phyloP scores from a whole-genome alignment of 64 coral and sea anemone species.

The Hydrozoanthus tunicans region DNA sequence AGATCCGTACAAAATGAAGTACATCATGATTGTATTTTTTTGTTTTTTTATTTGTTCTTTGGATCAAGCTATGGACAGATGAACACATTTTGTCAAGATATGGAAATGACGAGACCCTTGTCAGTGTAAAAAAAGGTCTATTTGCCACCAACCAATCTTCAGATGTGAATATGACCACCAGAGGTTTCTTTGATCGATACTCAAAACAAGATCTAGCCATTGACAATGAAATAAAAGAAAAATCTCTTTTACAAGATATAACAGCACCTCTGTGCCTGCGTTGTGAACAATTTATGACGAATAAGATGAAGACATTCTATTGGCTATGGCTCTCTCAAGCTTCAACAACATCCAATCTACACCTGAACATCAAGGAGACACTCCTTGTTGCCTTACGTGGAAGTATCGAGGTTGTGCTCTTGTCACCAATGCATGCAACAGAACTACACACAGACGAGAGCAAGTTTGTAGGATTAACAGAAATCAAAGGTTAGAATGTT shows the following conservation, averaged over 20 bases:
- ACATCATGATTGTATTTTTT: not conserved
- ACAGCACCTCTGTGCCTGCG: slow-evolving; percentile 62
- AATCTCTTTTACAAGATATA: slow-evolving; percentile 61
- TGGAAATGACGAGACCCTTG: not conserved
- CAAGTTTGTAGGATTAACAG: slow-evolving; percentile 37
- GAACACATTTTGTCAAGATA: slow-evolving; percentile 28
- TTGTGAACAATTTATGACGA: slow-evolving; percentile 45
- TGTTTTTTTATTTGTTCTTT: not conserved
- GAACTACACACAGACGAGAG: slow-evolving; percentile 47
- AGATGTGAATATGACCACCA: slow-evolving; percentile 8
- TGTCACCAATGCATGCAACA: slow-evolving; percentile 56
- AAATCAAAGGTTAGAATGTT: slow-evolving; percentile 39
- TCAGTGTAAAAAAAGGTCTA: slow-evolving; percentile 26
- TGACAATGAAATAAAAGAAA: slow-evolving; percentile 38
- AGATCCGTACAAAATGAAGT: too few species aligned
- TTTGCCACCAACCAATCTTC: slow-evolving; percentile 4
- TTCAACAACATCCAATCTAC: slow-evolving; percentile 20
- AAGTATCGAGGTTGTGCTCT: slow-evolving; percentile 26
- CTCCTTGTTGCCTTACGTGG: slow-evolving; percentile 58
- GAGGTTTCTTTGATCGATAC: slow-evolving; percentile 57
- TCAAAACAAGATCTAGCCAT: slow-evolving; percentile 53
- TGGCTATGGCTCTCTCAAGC: slow-evolving; percentile 15
- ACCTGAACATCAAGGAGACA: slow-evolving; percentile 36
- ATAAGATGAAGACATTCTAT: slow-evolving; percentile 30
- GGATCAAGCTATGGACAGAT: slow-evolving; percentile 65